Percentiles rank a stretch among this genome's conserved stretches.
phyloP scores from a whole-genome alignment of 1,140 invertebrate species.

The Cotesia vestalis region DNA sequence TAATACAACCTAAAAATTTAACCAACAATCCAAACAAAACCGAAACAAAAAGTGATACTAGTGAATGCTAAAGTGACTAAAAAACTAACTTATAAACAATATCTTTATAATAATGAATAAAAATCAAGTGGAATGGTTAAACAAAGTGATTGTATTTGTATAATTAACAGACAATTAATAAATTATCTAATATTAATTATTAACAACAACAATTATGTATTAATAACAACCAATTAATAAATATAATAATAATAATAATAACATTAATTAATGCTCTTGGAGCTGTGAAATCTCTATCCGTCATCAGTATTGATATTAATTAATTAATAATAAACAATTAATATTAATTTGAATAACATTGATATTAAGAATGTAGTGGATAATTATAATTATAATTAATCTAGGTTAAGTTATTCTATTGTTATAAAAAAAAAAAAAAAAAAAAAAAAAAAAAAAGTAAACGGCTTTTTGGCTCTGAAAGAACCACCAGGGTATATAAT shows the following conservation, averaged over 20 bases:
- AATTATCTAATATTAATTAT: not conserved
- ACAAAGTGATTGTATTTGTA: not conserved
- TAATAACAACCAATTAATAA: slow-evolving; percentile 26
- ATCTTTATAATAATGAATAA: not conserved
- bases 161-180: not conserved
- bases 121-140: not conserved
- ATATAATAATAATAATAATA: slow-evolving; percentile 31
- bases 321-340: slow-evolving; percentile 52
- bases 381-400: not conserved
- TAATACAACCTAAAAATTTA: no score
- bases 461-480: no score
- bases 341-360: slow-evolving; percentile 63
- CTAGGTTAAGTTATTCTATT: not conserved
- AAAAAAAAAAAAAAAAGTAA: no score
- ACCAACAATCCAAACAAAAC: no score
- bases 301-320: slow-evolving; percentile 65
- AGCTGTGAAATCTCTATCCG: slow-evolving; percentile 67
- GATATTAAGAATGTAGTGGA: slow-evolving; percentile 54
- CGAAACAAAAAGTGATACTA: no score
- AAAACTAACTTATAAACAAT: no score
- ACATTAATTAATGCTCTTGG: slow-evolving; percentile 53
- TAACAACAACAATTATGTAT: not conserved
- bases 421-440: no score
- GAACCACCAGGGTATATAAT: no score
- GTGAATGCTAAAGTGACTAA: no score